Evolutionary conservation across 2,113 vertebrate species (phyloP).

Genomic region (Channa maculata): DNA sequence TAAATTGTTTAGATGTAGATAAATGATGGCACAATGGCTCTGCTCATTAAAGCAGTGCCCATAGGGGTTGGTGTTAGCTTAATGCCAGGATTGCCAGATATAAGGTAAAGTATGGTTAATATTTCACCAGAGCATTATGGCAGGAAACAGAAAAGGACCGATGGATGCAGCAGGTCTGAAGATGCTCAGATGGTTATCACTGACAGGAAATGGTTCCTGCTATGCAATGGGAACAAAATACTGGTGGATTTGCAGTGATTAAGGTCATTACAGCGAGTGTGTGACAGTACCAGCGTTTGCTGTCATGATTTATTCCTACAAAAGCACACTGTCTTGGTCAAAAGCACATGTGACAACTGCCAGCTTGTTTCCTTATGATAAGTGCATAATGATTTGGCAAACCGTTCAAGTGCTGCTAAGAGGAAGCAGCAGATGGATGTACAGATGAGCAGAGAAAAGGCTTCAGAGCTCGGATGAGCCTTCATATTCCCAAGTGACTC

Average conservation of each 20-base stretch:
- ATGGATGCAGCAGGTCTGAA: slow-evolving; percentile 48
- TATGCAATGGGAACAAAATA: slow-evolving; percentile 15
- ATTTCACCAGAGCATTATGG: slow-evolving; percentile 37
- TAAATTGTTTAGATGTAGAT: slow-evolving; percentile 10
- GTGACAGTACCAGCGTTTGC: slow-evolving; percentile 8
- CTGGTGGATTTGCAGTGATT: slow-evolving; percentile 24
- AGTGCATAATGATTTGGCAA: slow-evolving; percentile 43
- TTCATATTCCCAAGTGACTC: slow-evolving; percentile 55
- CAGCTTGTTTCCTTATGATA: slow-evolving; percentile 26
- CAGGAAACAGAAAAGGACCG: slow-evolving; percentile 36
- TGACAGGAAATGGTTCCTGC: slow-evolving; percentile 41
- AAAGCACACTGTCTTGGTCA: not conserved
- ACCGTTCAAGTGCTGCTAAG: slow-evolving; percentile 43
- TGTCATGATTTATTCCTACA: slow-evolving; percentile 3
- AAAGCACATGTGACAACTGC: slow-evolving; percentile 18
- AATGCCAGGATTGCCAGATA: slow-evolving; percentile 31
- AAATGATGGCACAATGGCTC: slow-evolving; percentile 16
- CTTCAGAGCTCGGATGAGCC: slow-evolving; percentile 27
- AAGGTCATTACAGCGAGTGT: slow-evolving; percentile 10
- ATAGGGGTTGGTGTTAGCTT: slow-evolving; percentile 32
- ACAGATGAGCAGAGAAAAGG: slow-evolving; percentile 27
- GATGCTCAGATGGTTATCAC: slow-evolving; percentile 58
- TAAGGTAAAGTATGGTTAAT: slow-evolving; percentile 52
- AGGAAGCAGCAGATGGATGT: slow-evolving; percentile 25
- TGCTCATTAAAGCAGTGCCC: slow-evolving; percentile 34